A percentile compares a stretch with the other conserved stretches of the same genome.
Evolutionary conservation across 53 echinoderm and acorn worm species (phyloP).

Genomic region (Henricia sp.): DNA sequence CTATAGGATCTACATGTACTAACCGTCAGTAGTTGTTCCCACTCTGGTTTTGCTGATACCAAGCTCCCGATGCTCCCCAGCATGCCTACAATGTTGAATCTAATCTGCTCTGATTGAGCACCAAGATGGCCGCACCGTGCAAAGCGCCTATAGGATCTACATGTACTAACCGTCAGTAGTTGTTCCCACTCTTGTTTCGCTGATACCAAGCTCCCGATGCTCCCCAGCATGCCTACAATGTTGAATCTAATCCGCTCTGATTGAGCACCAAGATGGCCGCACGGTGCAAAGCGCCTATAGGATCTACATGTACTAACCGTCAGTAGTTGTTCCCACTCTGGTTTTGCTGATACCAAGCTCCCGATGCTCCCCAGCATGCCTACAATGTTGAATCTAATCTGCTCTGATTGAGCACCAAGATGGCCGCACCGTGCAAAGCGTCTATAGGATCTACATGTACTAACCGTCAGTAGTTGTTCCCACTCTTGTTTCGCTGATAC

Average conservation of each 20-base stretch:
- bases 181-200: slow-evolving; percentile 72
- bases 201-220: slow-evolving; percentile 88
- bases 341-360: slow-evolving; percentile 77
- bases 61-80: slow-evolving; percentile 96
- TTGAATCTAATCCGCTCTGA: not conserved
- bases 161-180: slow-evolving; percentile 86
- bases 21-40: slow-evolving; percentile 83
- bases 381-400: not conserved
- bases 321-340: slow-evolving; percentile 76
- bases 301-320: too few species aligned
- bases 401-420: too few species aligned
- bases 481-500: slow-evolving; percentile 72
- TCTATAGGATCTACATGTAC: too few species aligned
- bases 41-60: slow-evolving; percentile 69
- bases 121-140: too few species aligned
- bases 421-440: too few species aligned
- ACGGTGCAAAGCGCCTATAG: too few species aligned
- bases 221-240: slow-evolving; percentile 80
- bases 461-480: slow-evolving; percentile 83
- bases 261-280: too few species aligned
- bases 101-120: not conserved
- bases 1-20: too few species aligned
- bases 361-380: slow-evolving; percentile 96
- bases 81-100: slow-evolving; percentile 48
- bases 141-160: too few species aligned